A percentile compares a stretch with the other conserved stretches of the same genome.
Evolutionary conservation across 2,888 invertebrate genomes (phyloP).

Genomic region (Melanostoma mellinum): DNA sequence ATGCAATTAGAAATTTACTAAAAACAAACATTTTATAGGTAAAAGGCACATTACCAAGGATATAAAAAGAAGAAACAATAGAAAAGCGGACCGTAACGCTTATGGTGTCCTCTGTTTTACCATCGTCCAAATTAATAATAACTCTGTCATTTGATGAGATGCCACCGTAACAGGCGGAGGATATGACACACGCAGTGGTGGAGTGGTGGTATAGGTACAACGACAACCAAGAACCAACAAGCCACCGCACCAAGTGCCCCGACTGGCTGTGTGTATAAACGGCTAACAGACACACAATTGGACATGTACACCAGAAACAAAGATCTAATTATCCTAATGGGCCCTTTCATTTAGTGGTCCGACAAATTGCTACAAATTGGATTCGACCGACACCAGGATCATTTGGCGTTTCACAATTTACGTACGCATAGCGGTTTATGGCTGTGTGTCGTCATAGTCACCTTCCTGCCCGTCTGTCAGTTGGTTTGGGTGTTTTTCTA

Average conservation of each 20-base stretch:
- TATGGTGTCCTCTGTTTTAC: background rate
- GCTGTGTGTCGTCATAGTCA: slow-evolving; percentile 51
- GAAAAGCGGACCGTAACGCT: slow-evolving; percentile 31
- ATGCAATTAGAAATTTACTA: slow-evolving; percentile 61
- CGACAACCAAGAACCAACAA: slow-evolving; percentile 16
- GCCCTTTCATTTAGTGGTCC: slow-evolving; percentile 73
- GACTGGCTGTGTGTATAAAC: slow-evolving; percentile 31
- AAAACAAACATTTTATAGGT: slow-evolving; percentile 69
- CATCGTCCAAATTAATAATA: slow-evolving; percentile 63
- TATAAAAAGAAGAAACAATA: slow-evolving; percentile 26
- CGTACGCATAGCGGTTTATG: slow-evolving; percentile 71
- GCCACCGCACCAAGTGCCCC: slow-evolving; percentile 24
- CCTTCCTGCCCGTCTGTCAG: slow-evolving; percentile 58
- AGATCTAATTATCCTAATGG: slow-evolving; percentile 73
- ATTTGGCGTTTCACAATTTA: slow-evolving; percentile 72
- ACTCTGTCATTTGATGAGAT: slow-evolving; percentile 68
- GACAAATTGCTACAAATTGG: slow-evolving; percentile 73
- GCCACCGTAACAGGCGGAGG: slow-evolving; percentile 58
- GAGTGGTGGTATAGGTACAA: background rate
- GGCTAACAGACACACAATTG: slow-evolving; percentile 54
- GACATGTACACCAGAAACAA: slow-evolving; percentile 57
- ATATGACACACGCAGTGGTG: slow-evolving; percentile 65
- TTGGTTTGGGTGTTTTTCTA: slow-evolving; percentile 41
- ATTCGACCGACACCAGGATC: slow-evolving; percentile 72
- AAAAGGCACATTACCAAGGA: slow-evolving; percentile 66